Conservation (phyloP, 2,888 invertebrate genomes). For the Standfussiana lucernea region DNA sequence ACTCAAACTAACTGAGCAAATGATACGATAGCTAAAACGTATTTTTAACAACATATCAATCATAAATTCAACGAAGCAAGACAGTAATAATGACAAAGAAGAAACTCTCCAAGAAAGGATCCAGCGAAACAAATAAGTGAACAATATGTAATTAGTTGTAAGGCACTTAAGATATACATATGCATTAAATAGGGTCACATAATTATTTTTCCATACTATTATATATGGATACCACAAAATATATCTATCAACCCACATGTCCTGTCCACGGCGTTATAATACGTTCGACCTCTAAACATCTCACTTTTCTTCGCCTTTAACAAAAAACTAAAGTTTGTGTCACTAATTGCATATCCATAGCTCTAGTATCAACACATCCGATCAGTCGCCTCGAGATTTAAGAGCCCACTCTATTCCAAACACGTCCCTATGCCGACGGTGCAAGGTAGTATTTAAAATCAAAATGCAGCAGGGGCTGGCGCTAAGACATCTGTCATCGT, state of each 20-base stretch:
- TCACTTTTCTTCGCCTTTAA: constrained; percentile 70
- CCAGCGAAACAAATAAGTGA: constrained; percentile 15
- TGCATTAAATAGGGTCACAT: background rate
- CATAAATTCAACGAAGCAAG: constrained; percentile 70
- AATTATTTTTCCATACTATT: background rate
- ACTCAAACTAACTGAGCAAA: constrained; percentile 42
- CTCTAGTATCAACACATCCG: constrained; percentile 88
- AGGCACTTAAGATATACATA: background rate
- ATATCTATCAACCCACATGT: constrained; percentile 44
- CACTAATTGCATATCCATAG: constrained; percentile 88
- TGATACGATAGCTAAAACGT: constrained; percentile 50
- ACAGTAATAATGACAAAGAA: constrained; percentile 67
- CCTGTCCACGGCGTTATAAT: constrained; percentile 48
- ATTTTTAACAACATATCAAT: constrained; percentile 70
- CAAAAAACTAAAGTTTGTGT: constrained; percentile 78
- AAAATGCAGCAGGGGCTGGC: constrained; percentile 76
- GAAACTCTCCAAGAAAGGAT: constrained; percentile 16
- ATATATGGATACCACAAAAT: constrained; percentile 38
- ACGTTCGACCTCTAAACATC: constrained; percentile 69
- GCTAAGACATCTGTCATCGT: constrained; percentile 90
- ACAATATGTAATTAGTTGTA: constrained; percentile 4
- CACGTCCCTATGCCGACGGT: constrained; percentile 56
- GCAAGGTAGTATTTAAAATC: constrained; percentile 69
- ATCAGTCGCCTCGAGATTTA: constrained; percentile 79
- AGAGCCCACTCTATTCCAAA: constrained; percentile 57